Conservation (phyloP, 2,113 vertebrate species). For the Malurus melanocephalus region DNA sequence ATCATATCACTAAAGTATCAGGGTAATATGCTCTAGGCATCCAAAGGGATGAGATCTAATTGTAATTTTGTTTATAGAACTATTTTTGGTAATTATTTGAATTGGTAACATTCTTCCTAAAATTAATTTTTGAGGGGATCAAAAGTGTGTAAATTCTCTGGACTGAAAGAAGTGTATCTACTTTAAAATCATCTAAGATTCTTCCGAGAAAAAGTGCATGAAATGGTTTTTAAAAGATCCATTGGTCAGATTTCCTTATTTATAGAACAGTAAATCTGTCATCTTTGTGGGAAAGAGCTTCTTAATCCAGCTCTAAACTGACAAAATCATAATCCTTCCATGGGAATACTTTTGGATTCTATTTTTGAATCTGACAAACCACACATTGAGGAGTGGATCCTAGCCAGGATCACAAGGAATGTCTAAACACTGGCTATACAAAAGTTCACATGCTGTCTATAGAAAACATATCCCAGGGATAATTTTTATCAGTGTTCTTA, state of each 20-base stretch:
- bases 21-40: background rate
- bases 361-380: background rate
- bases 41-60: background rate
- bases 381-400: background rate
- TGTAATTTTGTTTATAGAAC: background rate
- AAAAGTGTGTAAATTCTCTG: background rate
- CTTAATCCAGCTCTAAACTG: background rate
- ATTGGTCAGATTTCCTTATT: background rate
- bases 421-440: background rate
- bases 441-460: background rate
- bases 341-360: background rate
- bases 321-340: background rate
- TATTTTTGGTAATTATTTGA: background rate
- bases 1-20: background rate
- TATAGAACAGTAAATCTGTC: background rate
- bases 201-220: fast-evolving
- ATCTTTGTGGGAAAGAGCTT: background rate
- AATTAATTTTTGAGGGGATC: background rate
- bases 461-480: background rate
- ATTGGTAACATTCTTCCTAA: background rate
- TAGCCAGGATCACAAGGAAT: background rate
- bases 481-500: background rate
- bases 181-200: background rate
- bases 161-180: background rate
- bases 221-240: background rate